Percentiles rank a stretch among this genome's conserved stretches.
Conservation (phyloP, 2,888 invertebrate genomes). For the Eumacrocentrus americanus region DNA sequence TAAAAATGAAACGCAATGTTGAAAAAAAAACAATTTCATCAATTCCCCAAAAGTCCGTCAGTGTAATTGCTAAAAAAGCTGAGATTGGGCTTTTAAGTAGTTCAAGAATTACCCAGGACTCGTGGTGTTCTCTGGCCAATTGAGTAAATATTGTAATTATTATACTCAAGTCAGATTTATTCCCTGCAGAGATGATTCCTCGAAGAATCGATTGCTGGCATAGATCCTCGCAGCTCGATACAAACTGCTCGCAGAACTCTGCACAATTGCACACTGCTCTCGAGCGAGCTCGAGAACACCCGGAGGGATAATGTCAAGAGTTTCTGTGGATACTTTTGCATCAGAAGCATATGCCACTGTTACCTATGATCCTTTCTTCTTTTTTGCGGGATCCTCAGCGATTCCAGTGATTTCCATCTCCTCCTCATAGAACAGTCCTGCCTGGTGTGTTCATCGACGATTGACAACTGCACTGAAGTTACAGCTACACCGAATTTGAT, state of each 20-base stretch:
- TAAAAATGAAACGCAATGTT: too few relatives aligned
- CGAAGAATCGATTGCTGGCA: slow-evolving; percentile 47
- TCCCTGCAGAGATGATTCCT: too few relatives aligned
- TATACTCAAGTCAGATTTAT: too few relatives aligned
- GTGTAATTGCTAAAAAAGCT: too few relatives aligned
- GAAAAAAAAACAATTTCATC: too few relatives aligned
- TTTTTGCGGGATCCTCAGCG: slow-evolving; percentile 74
- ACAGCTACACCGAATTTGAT: slow-evolving; percentile 88
- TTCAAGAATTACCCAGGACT: too few relatives aligned
- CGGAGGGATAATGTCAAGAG: slow-evolving; percentile 66
- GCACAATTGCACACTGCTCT: slow-evolving; percentile 78
- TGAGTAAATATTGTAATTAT: too few relatives aligned
- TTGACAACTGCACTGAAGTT: slow-evolving; percentile 97
- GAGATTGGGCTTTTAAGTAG: too few relatives aligned
- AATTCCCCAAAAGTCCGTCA: too few relatives aligned
- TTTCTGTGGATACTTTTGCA: slow-evolving; percentile 45
- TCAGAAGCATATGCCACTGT: slow-evolving; percentile 50
- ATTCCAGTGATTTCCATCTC: slow-evolving; percentile 94
- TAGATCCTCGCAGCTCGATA: slow-evolving; percentile 66
- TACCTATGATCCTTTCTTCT: slow-evolving; percentile 67
- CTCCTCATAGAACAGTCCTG: slow-evolving; percentile 97
- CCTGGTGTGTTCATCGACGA: slow-evolving; percentile 79
- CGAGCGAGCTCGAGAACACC: slow-evolving; percentile 75
- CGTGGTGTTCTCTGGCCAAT: too few relatives aligned
- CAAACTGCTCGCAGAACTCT: slow-evolving; percentile 72